Base-by-base conservation (phyloP, 2,888 invertebrate species). In the Lasius fuliginosus region DNA sequence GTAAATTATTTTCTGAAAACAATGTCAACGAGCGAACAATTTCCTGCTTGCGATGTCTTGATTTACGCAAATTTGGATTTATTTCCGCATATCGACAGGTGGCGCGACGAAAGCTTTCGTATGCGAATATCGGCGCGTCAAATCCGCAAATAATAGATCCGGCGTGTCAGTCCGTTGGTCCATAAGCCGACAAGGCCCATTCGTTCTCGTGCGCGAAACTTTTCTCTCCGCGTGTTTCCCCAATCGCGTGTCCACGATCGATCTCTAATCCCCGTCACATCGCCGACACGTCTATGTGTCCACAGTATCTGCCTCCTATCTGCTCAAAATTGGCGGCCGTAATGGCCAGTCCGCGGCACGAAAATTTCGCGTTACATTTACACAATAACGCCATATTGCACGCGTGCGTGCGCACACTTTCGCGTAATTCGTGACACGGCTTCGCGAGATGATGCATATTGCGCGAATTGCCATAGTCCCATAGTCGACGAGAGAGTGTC, bases 361-460 rank as follows among this genome's bases (percentile, higher is more conserved):
- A 68, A 77, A 74, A 74, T 73, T 40, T 46, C 79, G 77, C 65
- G 71, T 86, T 84, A 85, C 84, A 68, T 88, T 86, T 65, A 62
- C 53, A 67, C n/a, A 49, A 33, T 65, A 73, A 56, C 12, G 69
- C 69, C 69, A 49, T 79, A 83, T 62, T 69, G 65, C 74, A 42
- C 65, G 62, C 60, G n/a, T 33, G 33, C 9, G 11, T 23, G 6
- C 33, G 15, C 27, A 23, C 5, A 69, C 56, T 79, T 73, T 84
- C 83, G 82, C 75, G 86, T 86, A 86, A 87, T 89, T 49, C 60
- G 73, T 79, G 49, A 71, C 36, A 60, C 46, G 60, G 82, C 69
- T 64, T 82, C 83, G 68, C 79, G 46, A 76, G 40, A 23, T 56
- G n/a, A 49, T 56, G 68, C 65, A 76, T 84, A 62, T 82, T 71